These are phyloP conservation scores for Neodiprion lecontei DNA, from an alignment of 1,140 invertebrate species.

Conservation along the genomic window DNA sequence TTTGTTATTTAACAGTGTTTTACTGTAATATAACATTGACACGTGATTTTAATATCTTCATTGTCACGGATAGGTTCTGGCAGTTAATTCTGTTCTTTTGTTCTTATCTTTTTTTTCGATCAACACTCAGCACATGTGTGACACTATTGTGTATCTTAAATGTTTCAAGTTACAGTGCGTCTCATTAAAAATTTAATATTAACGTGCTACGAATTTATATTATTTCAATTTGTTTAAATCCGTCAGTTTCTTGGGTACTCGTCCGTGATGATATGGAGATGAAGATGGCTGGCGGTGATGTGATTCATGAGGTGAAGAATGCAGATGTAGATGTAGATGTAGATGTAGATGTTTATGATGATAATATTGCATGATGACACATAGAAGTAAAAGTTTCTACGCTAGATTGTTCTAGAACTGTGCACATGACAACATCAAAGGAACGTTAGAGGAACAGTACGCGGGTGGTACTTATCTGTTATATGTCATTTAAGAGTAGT, in stretches of 20 bases:
- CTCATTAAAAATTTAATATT: neutral
- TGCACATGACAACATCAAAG: conserved; percentile 45
- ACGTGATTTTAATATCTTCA: too few species aligned
- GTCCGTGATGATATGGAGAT: conserved; percentile 7
- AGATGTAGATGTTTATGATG: neutral
- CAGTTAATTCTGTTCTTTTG: too few species aligned
- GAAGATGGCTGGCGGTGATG: neutral
- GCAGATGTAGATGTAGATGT: conserved; percentile 1
- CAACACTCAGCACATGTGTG: neutral
- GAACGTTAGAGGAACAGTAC: conserved; percentile 36
- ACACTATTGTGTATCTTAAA: neutral
- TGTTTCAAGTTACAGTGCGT: neutral
- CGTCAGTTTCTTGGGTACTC: neutral
- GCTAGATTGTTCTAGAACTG: conserved; percentile 39
- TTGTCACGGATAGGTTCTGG: too few species aligned
- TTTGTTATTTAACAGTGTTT: too few species aligned
- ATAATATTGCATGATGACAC: neutral
- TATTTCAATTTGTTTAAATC: neutral
- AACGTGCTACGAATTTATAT: neutral
- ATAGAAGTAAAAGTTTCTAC: conserved; percentile 11
- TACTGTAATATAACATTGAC: too few species aligned
- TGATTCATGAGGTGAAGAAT: neutral
- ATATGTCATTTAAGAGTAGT: conserved; percentile 32
- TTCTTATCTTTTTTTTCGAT: neutral
- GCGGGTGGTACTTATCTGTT: conserved; percentile 49